Conservation (phyloP, 2,797 vertebrate genomes). For the Odontamblyopus rebecca region DNA sequence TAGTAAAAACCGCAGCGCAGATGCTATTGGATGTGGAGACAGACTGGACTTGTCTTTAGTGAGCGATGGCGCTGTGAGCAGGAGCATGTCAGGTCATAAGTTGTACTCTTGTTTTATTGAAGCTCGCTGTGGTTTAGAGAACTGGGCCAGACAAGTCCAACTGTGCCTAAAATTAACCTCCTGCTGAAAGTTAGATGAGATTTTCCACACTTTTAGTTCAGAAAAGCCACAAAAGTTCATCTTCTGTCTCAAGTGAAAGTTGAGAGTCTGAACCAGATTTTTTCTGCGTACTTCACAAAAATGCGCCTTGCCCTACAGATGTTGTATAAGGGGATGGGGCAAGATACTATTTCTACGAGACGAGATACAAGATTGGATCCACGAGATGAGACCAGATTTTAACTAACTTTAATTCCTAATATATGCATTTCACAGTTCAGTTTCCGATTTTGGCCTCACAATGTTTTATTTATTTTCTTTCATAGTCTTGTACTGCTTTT, state of each 20-base stretch:
- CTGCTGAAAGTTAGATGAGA: slow-evolving; percentile 1
- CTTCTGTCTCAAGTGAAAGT: not conserved
- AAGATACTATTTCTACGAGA: no score
- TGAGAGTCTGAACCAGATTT: not conserved
- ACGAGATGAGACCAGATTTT: no score
- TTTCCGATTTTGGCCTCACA: no score
- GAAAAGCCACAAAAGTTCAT: not conserved
- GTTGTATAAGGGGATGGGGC: no score
- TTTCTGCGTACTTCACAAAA: no score
- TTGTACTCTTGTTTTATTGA: slow-evolving; percentile 34
- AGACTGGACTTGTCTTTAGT: slow-evolving; percentile 31
- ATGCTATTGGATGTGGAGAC: not conserved
- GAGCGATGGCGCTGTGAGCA: slow-evolving; percentile 41
- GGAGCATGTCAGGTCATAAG: slow-evolving; percentile 46
- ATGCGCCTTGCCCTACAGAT: no score
- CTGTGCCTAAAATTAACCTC: slow-evolving; percentile 5
- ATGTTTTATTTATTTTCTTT: no score
- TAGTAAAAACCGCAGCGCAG: not conserved
- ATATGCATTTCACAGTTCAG: no score
- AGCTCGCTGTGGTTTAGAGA: slow-evolving; percentile 19
- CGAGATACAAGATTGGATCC: no score
- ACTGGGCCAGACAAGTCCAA: slow-evolving; percentile 18
- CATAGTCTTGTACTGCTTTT: no score
- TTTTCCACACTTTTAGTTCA: slow-evolving; percentile 1
- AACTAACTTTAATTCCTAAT: no score